Evolutionary conservation across 2,113 vertebrate species (phyloP).

Genomic region (Pelodiscus sinensis): DNA sequence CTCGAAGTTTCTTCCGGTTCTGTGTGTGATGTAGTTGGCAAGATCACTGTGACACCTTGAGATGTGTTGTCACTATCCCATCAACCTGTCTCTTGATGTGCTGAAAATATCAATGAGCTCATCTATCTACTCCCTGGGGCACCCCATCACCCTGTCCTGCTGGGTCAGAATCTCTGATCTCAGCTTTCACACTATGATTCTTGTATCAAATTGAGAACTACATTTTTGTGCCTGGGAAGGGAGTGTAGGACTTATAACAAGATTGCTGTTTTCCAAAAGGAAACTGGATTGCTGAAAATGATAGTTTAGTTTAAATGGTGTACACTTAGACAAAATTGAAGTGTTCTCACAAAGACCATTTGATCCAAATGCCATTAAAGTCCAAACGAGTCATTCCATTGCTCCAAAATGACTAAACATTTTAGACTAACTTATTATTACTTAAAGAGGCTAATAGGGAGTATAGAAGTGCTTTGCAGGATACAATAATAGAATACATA

Average conservation of each 20-base stretch:
- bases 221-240: background rate
- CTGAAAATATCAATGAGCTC: too few species aligned
- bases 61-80: too few species aligned
- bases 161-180: too few species aligned
- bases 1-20: too few species aligned
- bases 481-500: background rate
- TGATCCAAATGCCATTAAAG: background rate
- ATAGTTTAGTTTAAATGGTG: background rate
- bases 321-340: background rate
- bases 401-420: background rate
- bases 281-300: background rate
- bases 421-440: background rate
- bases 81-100: too few species aligned
- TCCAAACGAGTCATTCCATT: background rate
- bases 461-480: background rate
- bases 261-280: background rate
- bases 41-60: too few species aligned
- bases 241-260: background rate
- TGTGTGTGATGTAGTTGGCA: too few species aligned
- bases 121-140: too few species aligned
- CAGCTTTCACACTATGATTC: too few species aligned
- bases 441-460: rapidly evolving
- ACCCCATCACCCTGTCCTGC: too few species aligned
- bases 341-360: background rate
- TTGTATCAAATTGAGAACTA: background rate